Percentiles rank a stretch among this genome's conserved stretches.
These are phyloP conservation scores for Burhinus oedicnemus DNA, from an alignment of 2,113 vertebrate species.

Conservation along the genomic window DNA sequence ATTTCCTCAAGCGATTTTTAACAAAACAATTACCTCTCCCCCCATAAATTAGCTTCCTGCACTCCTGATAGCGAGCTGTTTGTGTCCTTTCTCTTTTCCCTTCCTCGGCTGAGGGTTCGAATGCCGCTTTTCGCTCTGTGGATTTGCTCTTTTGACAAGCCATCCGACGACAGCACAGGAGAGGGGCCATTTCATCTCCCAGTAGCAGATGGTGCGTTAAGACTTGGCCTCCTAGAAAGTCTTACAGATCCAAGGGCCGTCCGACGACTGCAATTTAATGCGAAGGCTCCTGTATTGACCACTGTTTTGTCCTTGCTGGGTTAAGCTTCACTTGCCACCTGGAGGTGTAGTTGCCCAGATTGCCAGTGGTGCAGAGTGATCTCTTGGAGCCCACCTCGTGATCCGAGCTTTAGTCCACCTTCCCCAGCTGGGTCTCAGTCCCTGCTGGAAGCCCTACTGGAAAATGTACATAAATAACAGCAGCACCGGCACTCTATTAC, in stretches of 20 bases:
- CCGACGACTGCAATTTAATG: not conserved
- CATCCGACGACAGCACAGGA: not conserved
- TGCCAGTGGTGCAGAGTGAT: not conserved
- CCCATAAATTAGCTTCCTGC: conserved; percentile 47
- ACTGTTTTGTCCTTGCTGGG: not conserved
- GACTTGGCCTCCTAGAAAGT: not conserved
- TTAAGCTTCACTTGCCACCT: not conserved
- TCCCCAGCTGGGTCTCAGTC: not conserved
- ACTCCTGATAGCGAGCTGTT: not conserved
- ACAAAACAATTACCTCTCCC: conserved; percentile 50
- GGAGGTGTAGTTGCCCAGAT: not conserved
- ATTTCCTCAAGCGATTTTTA: conserved; percentile 55
- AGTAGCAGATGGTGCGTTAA: not conserved
- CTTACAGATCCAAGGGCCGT: not conserved
- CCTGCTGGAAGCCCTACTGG: not conserved
- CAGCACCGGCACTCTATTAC: not conserved
- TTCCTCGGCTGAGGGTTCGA: not conserved
- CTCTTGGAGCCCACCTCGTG: not conserved
- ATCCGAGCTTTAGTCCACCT: not conserved
- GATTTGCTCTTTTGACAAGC: not conserved
- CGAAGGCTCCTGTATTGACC: not conserved
- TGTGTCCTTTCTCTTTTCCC: not conserved
- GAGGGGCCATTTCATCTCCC: conserved; percentile 2
- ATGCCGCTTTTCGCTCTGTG: not conserved
- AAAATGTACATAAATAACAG: not conserved